These are phyloP conservation scores for Rattus rattus DNA, from an alignment of 2,113 vertebrate species.

Conservation along the genomic window DNA sequence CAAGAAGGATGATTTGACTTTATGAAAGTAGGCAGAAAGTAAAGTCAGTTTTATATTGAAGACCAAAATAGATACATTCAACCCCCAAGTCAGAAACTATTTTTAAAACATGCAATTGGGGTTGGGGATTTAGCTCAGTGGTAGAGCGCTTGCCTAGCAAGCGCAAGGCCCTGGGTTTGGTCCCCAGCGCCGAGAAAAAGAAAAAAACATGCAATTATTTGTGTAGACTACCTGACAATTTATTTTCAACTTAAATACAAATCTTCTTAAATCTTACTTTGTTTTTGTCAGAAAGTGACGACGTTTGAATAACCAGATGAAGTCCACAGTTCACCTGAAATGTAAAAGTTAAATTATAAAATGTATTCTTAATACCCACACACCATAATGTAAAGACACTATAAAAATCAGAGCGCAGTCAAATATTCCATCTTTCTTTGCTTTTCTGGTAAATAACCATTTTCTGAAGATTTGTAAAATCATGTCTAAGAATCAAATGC, in stretches of 20 bases:
- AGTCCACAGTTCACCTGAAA: conserved; percentile 87
- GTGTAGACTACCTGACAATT: background rate
- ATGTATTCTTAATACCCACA: conserved; percentile 45
- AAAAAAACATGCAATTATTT: conserved; percentile 50
- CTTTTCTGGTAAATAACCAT: conserved; percentile 24
- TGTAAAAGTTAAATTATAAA: conserved; percentile 71
- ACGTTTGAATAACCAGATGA: conserved; percentile 89
- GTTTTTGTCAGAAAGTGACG: conserved; percentile 86
- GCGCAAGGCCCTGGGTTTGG: no score
- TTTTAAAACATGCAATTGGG: conserved; percentile 42
- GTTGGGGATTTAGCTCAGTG: no score
- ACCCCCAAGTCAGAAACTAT: conserved; percentile 45
- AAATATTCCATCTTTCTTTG: background rate
- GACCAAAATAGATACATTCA: conserved; percentile 18
- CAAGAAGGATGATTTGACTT: conserved; percentile 17
- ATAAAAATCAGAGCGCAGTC: background rate
- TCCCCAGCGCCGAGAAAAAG: no score
- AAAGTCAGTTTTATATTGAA: conserved; percentile 29
- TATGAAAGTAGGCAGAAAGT: conserved; percentile 23
- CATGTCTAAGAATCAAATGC: conserved; percentile 46
- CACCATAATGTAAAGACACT: background rate
- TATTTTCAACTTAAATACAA: conserved; percentile 53
- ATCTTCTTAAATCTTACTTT: conserved; percentile 85
- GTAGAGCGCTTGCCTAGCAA: no score
- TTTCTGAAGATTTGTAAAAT: conserved; percentile 24